A percentile compares a stretch with the other conserved stretches of the same genome.
Evolutionary conservation across 2,888 invertebrate species (phyloP).

Genomic region (Listrodromus nycthemerus): DNA sequence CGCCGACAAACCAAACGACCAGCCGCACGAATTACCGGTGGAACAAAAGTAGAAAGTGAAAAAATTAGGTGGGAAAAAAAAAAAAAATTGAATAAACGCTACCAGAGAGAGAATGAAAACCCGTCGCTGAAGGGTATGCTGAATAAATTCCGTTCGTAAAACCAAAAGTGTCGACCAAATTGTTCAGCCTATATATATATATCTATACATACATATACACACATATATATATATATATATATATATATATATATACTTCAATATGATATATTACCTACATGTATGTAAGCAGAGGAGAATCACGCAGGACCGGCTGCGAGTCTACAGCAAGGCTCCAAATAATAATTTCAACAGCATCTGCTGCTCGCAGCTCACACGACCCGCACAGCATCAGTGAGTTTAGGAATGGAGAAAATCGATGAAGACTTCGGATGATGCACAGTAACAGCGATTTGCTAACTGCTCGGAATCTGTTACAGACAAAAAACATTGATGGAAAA

Average conservation of each 20-base stretch:
- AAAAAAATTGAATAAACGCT: constrained; percentile 1
- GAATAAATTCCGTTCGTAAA: constrained; percentile 44
- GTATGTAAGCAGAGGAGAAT: constrained; percentile 1
- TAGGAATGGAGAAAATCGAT: constrained; percentile 8
- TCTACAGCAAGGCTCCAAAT: constrained; percentile 35
- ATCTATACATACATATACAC: neutral
- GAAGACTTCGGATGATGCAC: constrained; percentile 4
- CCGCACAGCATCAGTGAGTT: constrained; percentile 4
- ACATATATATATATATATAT: neutral
- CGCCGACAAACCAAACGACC: constrained; percentile 19
- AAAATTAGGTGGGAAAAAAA: neutral
- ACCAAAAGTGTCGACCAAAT: constrained; percentile 40
- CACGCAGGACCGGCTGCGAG: constrained; percentile 37
- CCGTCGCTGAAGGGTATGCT: neutral
- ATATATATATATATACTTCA: neutral
- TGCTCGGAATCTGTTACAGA: neutral
- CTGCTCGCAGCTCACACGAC: constrained; percentile 14
- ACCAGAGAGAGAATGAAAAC: constrained; percentile 16
- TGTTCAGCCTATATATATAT: neutral
- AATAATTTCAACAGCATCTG: constrained; percentile 47
- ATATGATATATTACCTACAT: constrained; percentile 7
- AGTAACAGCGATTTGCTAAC: neutral
- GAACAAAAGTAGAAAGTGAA: neutral
- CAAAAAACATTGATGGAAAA: neutral
- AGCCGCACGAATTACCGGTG: constrained; percentile 19